Conservation (phyloP, 2,113 vertebrate genomes). For the Daphoenositta chrysoptera region DNA sequence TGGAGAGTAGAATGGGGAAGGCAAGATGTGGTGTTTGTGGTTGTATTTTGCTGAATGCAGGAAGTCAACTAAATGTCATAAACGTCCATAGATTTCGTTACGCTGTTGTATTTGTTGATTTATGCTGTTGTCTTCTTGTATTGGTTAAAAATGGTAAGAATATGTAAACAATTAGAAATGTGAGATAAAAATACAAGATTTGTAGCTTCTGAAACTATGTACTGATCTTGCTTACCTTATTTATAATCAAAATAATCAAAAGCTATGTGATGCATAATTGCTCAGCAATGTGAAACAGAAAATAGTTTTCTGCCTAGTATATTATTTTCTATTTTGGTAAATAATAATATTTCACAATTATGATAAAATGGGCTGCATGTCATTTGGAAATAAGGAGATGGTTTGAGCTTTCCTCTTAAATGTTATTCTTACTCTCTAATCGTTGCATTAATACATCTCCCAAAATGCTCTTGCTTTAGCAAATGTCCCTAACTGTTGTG, state of each 20-base stretch:
- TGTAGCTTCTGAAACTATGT: background rate
- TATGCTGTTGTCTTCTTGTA: background rate
- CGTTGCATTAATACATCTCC: background rate
- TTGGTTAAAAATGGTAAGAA: background rate
- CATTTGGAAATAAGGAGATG: background rate
- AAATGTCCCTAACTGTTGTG: background rate
- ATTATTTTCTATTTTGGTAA: background rate
- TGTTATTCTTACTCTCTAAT: background rate
- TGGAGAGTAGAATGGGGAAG: background rate
- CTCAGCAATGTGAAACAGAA: background rate
- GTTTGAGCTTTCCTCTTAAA: background rate
- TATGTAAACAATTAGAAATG: background rate
- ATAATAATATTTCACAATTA: background rate
- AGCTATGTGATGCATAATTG: background rate
- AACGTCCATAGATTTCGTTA: background rate
- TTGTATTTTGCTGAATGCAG: background rate
- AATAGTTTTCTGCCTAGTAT: background rate
- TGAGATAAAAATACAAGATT: background rate
- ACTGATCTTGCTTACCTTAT: background rate
- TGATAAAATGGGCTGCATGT: background rate
- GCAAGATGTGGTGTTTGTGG: background rate
- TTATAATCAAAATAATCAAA: background rate
- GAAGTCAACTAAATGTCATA: background rate
- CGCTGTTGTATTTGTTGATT: background rate
- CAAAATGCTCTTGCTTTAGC: background rate